Evolutionary conservation across 2,888 invertebrate genomes (phyloP), one percentile per base, ranked within the genome.

Genomic region (Carcina quercana): DNA sequence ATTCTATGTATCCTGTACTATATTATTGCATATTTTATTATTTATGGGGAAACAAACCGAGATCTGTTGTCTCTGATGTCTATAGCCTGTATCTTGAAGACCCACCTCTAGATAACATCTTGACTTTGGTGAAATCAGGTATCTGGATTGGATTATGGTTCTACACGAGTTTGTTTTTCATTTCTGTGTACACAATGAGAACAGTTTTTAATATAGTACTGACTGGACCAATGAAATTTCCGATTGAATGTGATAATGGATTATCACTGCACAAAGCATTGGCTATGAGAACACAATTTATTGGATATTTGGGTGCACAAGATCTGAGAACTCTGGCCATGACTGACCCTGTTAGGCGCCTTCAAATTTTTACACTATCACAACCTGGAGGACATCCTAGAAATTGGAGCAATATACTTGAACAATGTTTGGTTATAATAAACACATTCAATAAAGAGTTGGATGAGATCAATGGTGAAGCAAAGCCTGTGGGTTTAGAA

Each of bases 301-400:
- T 91, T 40, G 91, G 91, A 60, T 89, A 92, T 55, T 74, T 95
- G 32, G 94, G 91, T 4, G 92, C 90, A 39, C 82, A 90, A 38
- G 94, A 94, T 63, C 80, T 96, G 12, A 87, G 86, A 49, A 86
- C 87, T 17, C 63, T 95, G 50, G 85, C 91, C 0, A 85, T 88
- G 50, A 89, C 87, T 53, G 89, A 90, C 24, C 59, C 74, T 13
- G 29, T 42, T 1, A 83, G 93, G 47, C 86, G 95, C 28, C 65
- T 79, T 44, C 75, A 88, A 34, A 76, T 95, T 24, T 95, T 91
- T 58, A 86, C 88, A 8, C 73, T 94, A 0, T 93, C 93, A 15
- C 88, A 91, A 53, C 94, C 94, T 14, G 94, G 95, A 12, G 94
- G 94, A 15, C 95, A 95, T 67, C 94, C 96, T 1, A 90, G 93